Evolutionary conservation across 2,888 invertebrate species (phyloP).

Genomic region (Ormyrus thymus): DNA sequence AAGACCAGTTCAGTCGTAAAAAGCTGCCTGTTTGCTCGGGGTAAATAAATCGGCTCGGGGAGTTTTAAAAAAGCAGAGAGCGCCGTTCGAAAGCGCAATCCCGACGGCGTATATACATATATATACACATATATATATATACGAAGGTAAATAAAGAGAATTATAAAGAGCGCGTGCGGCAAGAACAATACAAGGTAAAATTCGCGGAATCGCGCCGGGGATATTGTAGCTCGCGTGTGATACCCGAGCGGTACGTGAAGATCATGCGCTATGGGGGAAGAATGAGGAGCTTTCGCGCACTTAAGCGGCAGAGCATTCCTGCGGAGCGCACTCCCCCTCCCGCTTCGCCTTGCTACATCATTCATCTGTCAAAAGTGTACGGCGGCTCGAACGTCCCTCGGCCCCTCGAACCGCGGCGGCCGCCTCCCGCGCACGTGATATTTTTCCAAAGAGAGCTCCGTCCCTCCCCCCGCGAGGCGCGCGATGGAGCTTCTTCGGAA

Average conservation of each 20-base stretch:
- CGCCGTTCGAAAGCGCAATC: too few relatives aligned
- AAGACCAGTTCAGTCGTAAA: too few relatives aligned
- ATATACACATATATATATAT: too few relatives aligned
- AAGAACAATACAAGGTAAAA: conserved; percentile 32
- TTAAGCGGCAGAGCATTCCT: neutral
- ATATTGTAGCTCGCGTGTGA: neutral
- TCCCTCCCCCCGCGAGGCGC: too few relatives aligned
- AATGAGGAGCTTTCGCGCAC: conserved; percentile 14
- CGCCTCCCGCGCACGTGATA: neutral
- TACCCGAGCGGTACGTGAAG: conserved; percentile 8
- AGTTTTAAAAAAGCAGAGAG: too few relatives aligned
- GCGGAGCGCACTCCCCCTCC: neutral
- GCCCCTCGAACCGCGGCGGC: neutral
- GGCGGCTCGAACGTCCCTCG: neutral
- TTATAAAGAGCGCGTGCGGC: neutral
- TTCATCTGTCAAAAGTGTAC: conserved; percentile 27
- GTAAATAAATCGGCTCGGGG: too few relatives aligned
- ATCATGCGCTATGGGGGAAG: conserved; percentile 5
- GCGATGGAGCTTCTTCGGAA: too few relatives aligned
- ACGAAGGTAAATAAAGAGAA: conserved; percentile 11
- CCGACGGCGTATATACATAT: too few relatives aligned
- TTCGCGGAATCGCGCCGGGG: conserved; percentile 11
- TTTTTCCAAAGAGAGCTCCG: neutral
- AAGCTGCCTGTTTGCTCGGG: too few relatives aligned
- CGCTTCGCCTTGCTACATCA: conserved; percentile 27